A percentile compares a stretch with the other conserved stretches of the same genome.
These are phyloP conservation scores for Aleadryas rufinucha DNA, from an alignment of 2,113 vertebrate genomes.

Conservation along the genomic window DNA sequence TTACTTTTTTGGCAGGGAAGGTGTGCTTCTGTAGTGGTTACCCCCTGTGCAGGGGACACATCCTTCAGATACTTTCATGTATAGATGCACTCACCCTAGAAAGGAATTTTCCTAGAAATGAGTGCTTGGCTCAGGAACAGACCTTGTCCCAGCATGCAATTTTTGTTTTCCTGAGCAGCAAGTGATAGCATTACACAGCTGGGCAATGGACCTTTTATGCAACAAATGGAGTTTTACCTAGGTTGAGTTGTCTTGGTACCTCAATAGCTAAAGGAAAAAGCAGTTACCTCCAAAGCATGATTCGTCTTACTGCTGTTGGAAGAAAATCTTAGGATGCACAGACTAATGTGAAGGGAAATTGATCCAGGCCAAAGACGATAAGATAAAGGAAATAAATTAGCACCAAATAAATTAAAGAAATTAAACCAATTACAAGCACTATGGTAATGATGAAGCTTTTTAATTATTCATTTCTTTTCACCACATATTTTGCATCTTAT, in stretches of 20 bases:
- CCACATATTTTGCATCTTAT: neutral
- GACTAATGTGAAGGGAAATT: neutral
- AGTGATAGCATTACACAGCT: neutral
- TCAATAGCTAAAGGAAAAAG: neutral
- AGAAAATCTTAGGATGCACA: neutral
- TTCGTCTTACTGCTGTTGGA: neutral
- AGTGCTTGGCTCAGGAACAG: neutral
- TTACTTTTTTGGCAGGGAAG: neutral
- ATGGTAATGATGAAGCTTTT: neutral
- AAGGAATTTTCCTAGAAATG: neutral
- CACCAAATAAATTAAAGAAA: neutral
- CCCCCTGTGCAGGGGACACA: too few species aligned
- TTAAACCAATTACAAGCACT: neutral
- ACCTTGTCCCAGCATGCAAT: neutral
- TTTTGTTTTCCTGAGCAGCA: neutral
- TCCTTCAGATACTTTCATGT: neutral
- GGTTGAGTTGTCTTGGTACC: neutral
- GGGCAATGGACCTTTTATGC: neutral
- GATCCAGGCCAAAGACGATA: neutral
- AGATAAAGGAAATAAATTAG: slow-evolving; percentile 7
- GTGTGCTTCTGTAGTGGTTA: neutral
- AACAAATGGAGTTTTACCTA: neutral
- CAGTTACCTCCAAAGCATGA: neutral
- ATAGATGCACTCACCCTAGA: neutral
- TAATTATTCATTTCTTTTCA: neutral